A percentile compares a stretch with the other conserved stretches of the same genome.
Evolutionary conservation across 2,797 vertebrate species (phyloP).

Genomic region (Schizothorax lantsangensis): DNA sequence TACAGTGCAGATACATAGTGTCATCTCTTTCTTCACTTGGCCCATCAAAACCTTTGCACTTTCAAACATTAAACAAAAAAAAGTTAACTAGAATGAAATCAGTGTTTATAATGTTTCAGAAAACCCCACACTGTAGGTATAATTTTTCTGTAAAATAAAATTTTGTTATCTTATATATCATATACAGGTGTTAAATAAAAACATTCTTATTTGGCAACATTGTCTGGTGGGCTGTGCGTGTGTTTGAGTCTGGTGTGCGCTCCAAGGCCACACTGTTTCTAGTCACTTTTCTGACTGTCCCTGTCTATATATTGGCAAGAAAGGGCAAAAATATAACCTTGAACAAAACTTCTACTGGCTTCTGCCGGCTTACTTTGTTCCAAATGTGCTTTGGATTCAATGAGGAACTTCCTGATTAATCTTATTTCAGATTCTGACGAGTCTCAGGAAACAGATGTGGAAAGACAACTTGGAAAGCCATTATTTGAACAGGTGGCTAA

Average conservation of each 20-base stretch:
- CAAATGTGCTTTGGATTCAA: background rate
- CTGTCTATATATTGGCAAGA: background rate
- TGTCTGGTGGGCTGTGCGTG: background rate
- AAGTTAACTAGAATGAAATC: conserved; percentile 1
- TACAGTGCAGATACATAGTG: conserved; percentile 20
- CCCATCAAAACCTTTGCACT: conserved; percentile 4
- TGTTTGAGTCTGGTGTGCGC: background rate
- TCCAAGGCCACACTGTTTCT: background rate
- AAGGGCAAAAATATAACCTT: background rate
- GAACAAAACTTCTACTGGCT: background rate
- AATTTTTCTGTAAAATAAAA: background rate
- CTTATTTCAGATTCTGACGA: background rate
- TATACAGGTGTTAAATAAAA: background rate
- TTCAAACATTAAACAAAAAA: background rate
- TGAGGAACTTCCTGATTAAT: conserved; percentile 9
- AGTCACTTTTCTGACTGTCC: background rate
- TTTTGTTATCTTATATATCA: background rate
- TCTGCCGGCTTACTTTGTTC: background rate
- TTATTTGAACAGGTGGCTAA: conserved; percentile 31
- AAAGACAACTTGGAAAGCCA: background rate
- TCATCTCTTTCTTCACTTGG: conserved; percentile 39
- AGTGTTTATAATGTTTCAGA: background rate
- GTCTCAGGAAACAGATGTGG: conserved; percentile 17
- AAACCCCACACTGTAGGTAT: background rate
- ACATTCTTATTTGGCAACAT: background rate